Base-by-base conservation (phyloP, 2,888 invertebrate genomes). In the Eristalis pertinax region DNA sequence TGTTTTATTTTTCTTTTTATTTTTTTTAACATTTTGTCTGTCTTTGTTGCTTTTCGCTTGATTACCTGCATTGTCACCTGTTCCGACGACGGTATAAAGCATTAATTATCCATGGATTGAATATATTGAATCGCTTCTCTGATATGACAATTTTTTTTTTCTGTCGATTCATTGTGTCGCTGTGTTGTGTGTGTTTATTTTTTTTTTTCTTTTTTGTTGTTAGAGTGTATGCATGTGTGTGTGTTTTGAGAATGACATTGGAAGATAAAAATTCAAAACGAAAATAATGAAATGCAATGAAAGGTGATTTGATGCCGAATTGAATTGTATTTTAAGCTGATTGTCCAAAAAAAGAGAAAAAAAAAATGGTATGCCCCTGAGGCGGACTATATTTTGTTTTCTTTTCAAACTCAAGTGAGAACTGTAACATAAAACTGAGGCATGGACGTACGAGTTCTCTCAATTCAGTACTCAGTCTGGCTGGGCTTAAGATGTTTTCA, bases 61-160 rank as follows among this genome's bases (percentile, higher is more conserved):
- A 77, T 84, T 77, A 70, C 62, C 68, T 80, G 80, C 72, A 78
- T 81, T 81, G 70, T 81, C 79, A 79, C 67, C 58, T 70, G 29
- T 38, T 69, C 69, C 62, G 81, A 84, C 69, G 80, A 84, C 69
- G 63, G 60, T 32, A 64, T 73, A 58, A 84, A 74, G 77, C 62
- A 80, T 80, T 86, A 83, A 75, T 84, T 80, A 83, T 87, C 72
- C 73, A 69, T 84, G 70, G 77, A 83, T 78, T 86, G 60, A 72
- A 60, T 70, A 38, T 72, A 72, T 80, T 56, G 43, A 74, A 70
- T 11, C 43, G 64, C 69, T 24, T 58, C 75, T 63, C 29, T 68
- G 58, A 50, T 50, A 19, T 19, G 19, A 19, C n/a, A n/a, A n/a
- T 62, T 56, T 67, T 79, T 70, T 50, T 60, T 73, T 63, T 29